Evolutionary conservation across 2,888 invertebrate species (phyloP), one percentile per base, ranked within the genome.

Genomic region (Xiphydria camelus): DNA sequence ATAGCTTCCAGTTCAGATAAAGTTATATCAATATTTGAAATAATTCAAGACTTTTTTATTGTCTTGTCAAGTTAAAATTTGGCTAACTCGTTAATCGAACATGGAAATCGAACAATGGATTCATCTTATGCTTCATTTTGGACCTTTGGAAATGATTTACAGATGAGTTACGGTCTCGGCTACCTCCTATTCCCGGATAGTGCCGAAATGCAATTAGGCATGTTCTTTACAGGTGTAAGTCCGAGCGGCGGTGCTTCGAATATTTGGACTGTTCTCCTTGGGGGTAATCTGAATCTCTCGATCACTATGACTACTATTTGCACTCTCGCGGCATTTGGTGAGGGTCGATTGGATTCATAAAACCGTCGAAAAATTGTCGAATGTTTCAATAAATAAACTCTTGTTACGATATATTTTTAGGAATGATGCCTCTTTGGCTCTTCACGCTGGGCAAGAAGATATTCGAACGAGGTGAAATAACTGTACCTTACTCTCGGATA

Each of bases 161-260:
- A 89, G 88, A 75, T 88, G 31, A 86, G 89, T 55, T 93, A 85
- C 76, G 82, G 79, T 0, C 74, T 92, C 10, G 91, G 89, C 0
- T 81, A 82, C 59, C 61, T 84, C 12, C 77, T 92, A 14, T 91
- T 93, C 75, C 86, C 89, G 1, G 71, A 83, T 45, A 78, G 79
- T 38, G 79, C 83, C 2, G 83, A 83, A 57, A 82, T 94, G 83
- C 87, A 88, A 34, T 74, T 94, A 56, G 94, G 94, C 2, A 81
- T 94, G 75, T 94, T 94, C 77, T 91, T 92, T 75, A 89, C 92
- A 1, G 94, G 94, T 0, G 89, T 92, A 14, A 87, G 91, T 2
- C 94, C 94, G 0, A 91, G 89, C n/a, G 94, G 98, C 1, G 97
- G 96, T 0, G 94, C 95, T 17, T 95, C 95, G 35, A 98, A 98